These are phyloP conservation scores for Hemicrepidius hirtus DNA, from an alignment of 2,888 invertebrate species.

Conservation along the genomic window DNA sequence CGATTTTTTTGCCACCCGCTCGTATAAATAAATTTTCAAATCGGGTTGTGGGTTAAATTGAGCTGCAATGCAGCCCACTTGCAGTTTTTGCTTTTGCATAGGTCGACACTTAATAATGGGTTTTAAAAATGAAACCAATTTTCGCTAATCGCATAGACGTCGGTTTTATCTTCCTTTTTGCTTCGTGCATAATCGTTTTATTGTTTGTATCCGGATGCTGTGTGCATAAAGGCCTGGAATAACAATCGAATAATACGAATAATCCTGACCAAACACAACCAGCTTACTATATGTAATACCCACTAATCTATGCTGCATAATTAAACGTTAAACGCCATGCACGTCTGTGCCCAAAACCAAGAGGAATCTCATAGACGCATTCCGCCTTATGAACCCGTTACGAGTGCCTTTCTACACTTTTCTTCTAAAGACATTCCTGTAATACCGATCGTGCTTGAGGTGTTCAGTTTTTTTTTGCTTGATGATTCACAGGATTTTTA, in stretches of 20 bases:
- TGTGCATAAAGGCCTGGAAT: conserved; percentile 36
- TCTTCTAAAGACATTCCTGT: conserved; percentile 23
- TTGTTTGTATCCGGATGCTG: conserved; percentile 35
- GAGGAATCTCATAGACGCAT: conserved; percentile 38
- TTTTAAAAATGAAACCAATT: conserved; percentile 39
- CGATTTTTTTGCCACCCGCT: conserved; percentile 40
- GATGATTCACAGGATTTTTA: not conserved
- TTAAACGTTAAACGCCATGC: conserved; percentile 45
- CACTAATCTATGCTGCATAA: conserved; percentile 50
- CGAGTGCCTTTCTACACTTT: not conserved
- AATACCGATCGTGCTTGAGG: not conserved
- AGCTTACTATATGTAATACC: conserved; percentile 49
- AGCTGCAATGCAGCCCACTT: conserved; percentile 33
- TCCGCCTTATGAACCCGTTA: conserved; percentile 13
- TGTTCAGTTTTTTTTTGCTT: no score
- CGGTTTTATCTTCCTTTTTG: conserved; percentile 18
- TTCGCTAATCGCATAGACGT: conserved; percentile 39
- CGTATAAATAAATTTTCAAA: conserved; percentile 47
- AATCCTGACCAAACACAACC: conserved; percentile 48
- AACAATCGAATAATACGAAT: conserved; percentile 47
- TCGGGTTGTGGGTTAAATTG: conserved; percentile 45
- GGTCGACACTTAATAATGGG: conserved; percentile 41
- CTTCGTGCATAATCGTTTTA: conserved; percentile 35
- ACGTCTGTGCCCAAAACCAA: conserved; percentile 31
- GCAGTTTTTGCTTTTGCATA: conserved; percentile 44